These are phyloP conservation scores for Drosophila equinoxialis DNA, from an alignment of 1,140 invertebrate genomes.

Conservation along the genomic window DNA sequence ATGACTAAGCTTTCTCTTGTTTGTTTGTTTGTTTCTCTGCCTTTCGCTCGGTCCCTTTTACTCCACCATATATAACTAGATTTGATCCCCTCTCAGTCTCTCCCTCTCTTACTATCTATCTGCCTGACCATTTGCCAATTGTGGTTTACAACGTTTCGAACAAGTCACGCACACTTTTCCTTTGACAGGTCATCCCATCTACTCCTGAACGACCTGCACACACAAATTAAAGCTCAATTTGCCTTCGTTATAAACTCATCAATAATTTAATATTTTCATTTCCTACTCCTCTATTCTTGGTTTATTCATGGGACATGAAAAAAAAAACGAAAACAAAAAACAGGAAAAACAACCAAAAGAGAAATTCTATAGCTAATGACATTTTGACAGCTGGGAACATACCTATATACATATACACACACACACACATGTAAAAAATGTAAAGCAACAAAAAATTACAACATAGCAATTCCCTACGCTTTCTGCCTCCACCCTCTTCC, in stretches of 20 bases:
- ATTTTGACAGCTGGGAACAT: conserved; percentile 6
- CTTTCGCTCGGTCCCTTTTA: not conserved
- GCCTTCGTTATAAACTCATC: conserved; percentile 63
- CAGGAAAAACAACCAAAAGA: not conserved
- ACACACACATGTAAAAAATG: not conserved
- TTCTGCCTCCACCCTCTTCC: not conserved
- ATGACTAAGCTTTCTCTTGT: conserved; percentile 13
- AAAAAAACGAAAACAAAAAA: not conserved
- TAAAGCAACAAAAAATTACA: not conserved
- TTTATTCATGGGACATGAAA: not conserved
- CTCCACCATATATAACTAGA: not conserved
- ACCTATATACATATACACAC: not conserved
- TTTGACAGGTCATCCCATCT: conserved; percentile 14
- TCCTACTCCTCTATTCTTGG: no score
- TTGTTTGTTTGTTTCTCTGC: not conserved
- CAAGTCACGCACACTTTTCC: conserved; percentile 43
- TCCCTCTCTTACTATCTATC: not conserved
- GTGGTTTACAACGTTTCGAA: conserved; percentile 37
- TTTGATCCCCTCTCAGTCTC: not conserved
- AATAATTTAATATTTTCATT: conserved; percentile 37
- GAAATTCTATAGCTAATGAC: conserved; percentile 12
- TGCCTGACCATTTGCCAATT: conserved; percentile 21
- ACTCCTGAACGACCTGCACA: conserved; percentile 36
- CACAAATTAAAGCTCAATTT: conserved; percentile 63
- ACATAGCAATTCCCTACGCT: not conserved